Evolutionary conservation across 2,113 vertebrate species (phyloP), one percentile per base, ranked within the genome.

Genomic region (Ceratotherium simum): DNA sequence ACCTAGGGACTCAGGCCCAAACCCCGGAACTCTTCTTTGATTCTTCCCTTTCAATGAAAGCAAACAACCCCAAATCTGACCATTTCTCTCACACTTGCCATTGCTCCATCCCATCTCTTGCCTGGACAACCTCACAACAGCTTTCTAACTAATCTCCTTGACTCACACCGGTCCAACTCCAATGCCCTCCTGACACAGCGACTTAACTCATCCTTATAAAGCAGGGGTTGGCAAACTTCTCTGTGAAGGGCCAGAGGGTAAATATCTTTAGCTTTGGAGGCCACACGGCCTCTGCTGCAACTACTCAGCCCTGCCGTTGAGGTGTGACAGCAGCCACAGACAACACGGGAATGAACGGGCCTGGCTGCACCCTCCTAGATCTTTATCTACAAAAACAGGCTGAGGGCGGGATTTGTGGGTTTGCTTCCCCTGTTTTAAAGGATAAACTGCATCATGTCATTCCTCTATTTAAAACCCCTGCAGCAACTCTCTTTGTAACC

Each of bases 261-360:
- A 58, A 13, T 25, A 10, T 6, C 8, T 36, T 25, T 65, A 51
- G 93, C 42, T 64, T 16, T 25, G 42, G 65, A 85, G 87, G n/a
- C 48, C 60, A 18, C 13, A 42, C 0, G 1, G 33, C 62, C 4
- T 51, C 46, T 18, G 17, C 0, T 1, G 42, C 25, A 56, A 33
- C 4, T 5, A 39, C 11, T 42, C 39, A 27, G 2, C 20, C 25
- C 56, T 48, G 36, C 31, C 23, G 0, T 4, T 8, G 0, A 1
- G 4, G 36, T 5, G 11, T 18, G 65, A 48, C 31, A 51, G 46
- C 2, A 65, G 78, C 36, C 23, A 42, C 23, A 48, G 54, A 36
- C 3, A 8, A 21, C 46, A 8, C 6, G 20, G 25, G 21, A n/a
- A 39, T 5, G 7, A 58, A 51, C 0, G 20, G 65, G 27, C 3